Percentiles rank a stretch among this genome's conserved stretches.
Evolutionary conservation across 1,140 invertebrate species (phyloP).

Genomic region (Gryon sp.): DNA sequence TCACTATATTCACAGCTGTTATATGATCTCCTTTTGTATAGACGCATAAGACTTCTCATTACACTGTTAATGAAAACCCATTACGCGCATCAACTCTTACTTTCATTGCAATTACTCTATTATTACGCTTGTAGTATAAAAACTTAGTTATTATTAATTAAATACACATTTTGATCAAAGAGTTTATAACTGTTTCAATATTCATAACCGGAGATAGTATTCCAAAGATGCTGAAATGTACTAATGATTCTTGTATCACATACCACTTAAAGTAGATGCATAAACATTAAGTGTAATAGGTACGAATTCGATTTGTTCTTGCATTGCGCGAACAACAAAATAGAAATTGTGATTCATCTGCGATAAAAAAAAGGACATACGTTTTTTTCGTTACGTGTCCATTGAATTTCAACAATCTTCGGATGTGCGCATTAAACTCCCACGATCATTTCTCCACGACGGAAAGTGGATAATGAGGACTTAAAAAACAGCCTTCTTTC

Average conservation of each 20-base stretch:
- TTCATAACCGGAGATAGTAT: background rate
- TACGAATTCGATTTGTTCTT: slow-evolving; percentile 1
- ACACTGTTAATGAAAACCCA: too few species aligned
- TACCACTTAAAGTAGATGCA: slow-evolving; percentile 23
- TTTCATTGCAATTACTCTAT: too few species aligned
- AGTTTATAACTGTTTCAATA: background rate
- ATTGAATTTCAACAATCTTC: slow-evolving; percentile 52
- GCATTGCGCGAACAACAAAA: background rate
- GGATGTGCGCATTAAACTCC: slow-evolving; percentile 51
- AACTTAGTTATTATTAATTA: slow-evolving; percentile 1
- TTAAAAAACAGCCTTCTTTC: slow-evolving; percentile 74
- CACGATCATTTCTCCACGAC: slow-evolving; percentile 62
- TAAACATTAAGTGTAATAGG: slow-evolving; percentile 19
- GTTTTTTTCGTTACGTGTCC: slow-evolving; percentile 15
- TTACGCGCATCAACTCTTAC: too few species aligned
- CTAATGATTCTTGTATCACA: slow-evolving; percentile 21
- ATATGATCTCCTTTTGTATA: too few species aligned
- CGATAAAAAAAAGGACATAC: too few species aligned
- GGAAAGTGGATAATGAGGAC: slow-evolving; percentile 77
- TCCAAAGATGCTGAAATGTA: slow-evolving; percentile 5
- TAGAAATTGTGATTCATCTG: too few species aligned
- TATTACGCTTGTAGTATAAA: too few species aligned
- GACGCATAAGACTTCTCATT: too few species aligned
- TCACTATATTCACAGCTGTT: too few species aligned
- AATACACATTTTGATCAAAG: slow-evolving; percentile 8